These are phyloP conservation scores for Venturia canescens DNA, from an alignment of 1,140 invertebrate genomes.

Conservation along the genomic window DNA sequence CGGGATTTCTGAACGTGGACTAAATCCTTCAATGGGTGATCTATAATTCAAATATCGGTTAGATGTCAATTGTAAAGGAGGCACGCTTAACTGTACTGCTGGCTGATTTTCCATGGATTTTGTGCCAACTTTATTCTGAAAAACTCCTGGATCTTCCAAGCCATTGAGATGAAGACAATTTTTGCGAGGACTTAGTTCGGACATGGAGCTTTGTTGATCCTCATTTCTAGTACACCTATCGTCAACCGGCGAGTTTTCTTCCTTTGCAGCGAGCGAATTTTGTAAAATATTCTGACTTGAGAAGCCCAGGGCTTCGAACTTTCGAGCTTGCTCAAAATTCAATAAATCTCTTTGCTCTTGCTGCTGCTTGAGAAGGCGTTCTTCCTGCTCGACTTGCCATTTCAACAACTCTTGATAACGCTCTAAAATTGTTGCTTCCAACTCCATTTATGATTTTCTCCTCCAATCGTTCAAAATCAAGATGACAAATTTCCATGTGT, in stretches of 20 bases:
- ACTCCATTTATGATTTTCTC: conserved; percentile 52
- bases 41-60: conserved; percentile 27
- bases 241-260: neutral
- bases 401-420: conserved; percentile 65
- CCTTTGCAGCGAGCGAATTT: neutral
- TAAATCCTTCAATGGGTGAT: neutral
- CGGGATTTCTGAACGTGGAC: conserved; percentile 11
- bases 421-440: conserved; percentile 64
- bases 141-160: neutral
- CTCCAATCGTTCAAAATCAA: neutral
- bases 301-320: conserved; percentile 63
- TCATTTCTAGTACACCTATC: neutral
- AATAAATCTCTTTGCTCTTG: conserved; percentile 66
- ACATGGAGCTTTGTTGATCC: neutral
- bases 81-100: neutral
- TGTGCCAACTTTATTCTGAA: neutral
- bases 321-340: conserved; percentile 63
- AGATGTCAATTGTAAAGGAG: conserved; percentile 13
- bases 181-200: neutral
- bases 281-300: conserved; percentile 55
- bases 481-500: neutral
- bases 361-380: conserved; percentile 65
- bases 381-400: conserved; percentile 67
- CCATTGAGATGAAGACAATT: neutral
- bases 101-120: neutral